phyloP scores from a whole-genome alignment of 2,797 vertebrate species.

The Ptychobarbus kaznakovi region DNA sequence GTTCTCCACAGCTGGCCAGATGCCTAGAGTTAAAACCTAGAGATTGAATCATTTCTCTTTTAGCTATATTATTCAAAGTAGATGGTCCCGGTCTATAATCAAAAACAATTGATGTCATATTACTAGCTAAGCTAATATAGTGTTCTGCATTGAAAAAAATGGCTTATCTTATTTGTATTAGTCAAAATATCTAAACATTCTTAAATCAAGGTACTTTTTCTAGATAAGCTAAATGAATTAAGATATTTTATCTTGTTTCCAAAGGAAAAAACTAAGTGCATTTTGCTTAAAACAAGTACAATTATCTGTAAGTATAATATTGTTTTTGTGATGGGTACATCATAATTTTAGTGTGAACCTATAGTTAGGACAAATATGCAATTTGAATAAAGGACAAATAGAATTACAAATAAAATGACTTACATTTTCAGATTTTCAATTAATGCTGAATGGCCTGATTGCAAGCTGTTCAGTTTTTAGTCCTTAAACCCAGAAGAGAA shows the following conservation, averaged over 20 bases:
- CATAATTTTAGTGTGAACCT: not conserved
- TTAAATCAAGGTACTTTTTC: too few species aligned
- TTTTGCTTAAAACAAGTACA: too few species aligned
- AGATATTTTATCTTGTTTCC: too few species aligned
- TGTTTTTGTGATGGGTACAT: not conserved
- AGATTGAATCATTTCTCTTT: not conserved
- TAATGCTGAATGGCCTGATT: not conserved
- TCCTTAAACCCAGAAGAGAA: not conserved
- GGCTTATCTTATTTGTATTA: too few species aligned
- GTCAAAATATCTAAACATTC: too few species aligned
- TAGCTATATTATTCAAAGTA: not conserved
- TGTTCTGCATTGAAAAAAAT: not conserved
- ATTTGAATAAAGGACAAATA: not conserved
- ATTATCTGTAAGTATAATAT: too few species aligned
- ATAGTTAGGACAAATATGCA: not conserved
- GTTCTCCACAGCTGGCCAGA: conserved; percentile 23
- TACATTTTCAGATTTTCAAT: not conserved
- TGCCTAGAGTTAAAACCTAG: not conserved
- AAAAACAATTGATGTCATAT: not conserved
- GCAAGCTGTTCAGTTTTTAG: not conserved
- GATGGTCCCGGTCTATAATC: not conserved
- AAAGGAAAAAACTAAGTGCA: too few species aligned
- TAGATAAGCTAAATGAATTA: too few species aligned
- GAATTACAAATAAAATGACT: not conserved
- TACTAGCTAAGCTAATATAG: not conserved